phyloP scores from a whole-genome alignment of 2,888 invertebrate genomes.

The Yponomeuta plumbellus region DNA sequence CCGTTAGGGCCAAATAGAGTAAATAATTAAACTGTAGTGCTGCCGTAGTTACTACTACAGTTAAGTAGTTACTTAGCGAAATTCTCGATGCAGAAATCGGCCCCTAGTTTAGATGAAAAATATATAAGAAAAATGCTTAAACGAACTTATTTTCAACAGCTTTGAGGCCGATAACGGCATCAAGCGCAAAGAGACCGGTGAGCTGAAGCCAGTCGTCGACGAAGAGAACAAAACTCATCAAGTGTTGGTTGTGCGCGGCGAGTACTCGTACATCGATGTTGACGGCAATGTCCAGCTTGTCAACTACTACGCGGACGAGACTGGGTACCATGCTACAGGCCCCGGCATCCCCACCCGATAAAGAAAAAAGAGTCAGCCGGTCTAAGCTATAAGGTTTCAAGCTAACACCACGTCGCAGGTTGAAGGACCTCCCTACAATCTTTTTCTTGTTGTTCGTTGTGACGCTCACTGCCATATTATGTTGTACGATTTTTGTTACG shows the following conservation, averaged over 20 bases:
- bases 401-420: background rate
- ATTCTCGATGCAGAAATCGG: too few relatives aligned
- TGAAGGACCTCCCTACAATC: background rate
- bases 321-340: slow-evolving; percentile 78
- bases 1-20: too few relatives aligned
- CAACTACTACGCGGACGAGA: slow-evolving; percentile 78
- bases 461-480: slow-evolving; percentile 55
- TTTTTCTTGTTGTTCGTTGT: slow-evolving; percentile 30
- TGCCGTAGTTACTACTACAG: too few relatives aligned
- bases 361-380: background rate
- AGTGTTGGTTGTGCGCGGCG: slow-evolving; percentile 77
- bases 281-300: slow-evolving; percentile 72
- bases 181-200: slow-evolving; percentile 66
- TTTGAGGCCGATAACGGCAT: slow-evolving; percentile 77
- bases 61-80: too few relatives aligned
- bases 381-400: background rate
- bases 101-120: too few relatives aligned
- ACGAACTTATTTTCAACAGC: slow-evolving; percentile 31
- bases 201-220: slow-evolving; percentile 52
- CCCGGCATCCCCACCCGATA: slow-evolving; percentile 70
- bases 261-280: slow-evolving; percentile 71
- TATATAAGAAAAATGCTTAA: too few relatives aligned
- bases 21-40: too few relatives aligned
- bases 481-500: slow-evolving; percentile 45
- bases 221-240: slow-evolving; percentile 75